phyloP scores from a whole-genome alignment of 2,797 vertebrate species.

The Tangara arthus region DNA sequence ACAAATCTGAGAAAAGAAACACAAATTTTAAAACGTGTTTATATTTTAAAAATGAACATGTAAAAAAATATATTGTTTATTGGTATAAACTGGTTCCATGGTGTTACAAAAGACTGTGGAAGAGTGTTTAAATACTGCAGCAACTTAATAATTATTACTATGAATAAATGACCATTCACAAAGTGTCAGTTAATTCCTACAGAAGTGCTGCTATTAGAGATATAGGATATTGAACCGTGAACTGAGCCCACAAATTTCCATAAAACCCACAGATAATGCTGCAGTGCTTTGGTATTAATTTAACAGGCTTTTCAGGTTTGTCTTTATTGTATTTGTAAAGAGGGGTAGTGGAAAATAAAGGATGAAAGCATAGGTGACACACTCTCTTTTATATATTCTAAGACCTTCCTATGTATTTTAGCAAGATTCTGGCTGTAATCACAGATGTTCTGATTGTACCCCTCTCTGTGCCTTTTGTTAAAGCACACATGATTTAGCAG shows the following conservation, averaged over 20 bases:
- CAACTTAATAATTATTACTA: conserved; percentile 11
- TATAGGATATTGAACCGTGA: background rate
- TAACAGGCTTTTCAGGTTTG: background rate
- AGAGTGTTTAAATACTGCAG: background rate
- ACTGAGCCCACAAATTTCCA: background rate
- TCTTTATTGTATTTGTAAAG: background rate
- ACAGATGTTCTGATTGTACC: background rate
- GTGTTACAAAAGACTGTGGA: background rate
- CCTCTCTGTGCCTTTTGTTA: background rate
- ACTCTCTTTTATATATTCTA: background rate
- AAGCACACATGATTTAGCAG: background rate
- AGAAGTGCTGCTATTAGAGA: background rate
- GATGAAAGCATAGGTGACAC: background rate
- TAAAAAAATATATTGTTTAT: background rate
- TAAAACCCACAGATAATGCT: background rate
- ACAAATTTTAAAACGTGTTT: background rate
- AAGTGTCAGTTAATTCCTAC: conserved; percentile 24
- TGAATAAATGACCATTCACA: conserved; percentile 28
- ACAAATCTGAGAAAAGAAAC: background rate
- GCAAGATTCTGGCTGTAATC: background rate
- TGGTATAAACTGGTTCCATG: background rate
- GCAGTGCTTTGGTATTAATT: background rate
- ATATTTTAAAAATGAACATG: background rate
- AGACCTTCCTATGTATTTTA: background rate
- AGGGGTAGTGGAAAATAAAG: background rate